A percentile compares a stretch with the other conserved stretches of the same genome.
phyloP scores from a whole-genome alignment of 2,797 vertebrate species.

The Helicolenus hilgendorfi region DNA sequence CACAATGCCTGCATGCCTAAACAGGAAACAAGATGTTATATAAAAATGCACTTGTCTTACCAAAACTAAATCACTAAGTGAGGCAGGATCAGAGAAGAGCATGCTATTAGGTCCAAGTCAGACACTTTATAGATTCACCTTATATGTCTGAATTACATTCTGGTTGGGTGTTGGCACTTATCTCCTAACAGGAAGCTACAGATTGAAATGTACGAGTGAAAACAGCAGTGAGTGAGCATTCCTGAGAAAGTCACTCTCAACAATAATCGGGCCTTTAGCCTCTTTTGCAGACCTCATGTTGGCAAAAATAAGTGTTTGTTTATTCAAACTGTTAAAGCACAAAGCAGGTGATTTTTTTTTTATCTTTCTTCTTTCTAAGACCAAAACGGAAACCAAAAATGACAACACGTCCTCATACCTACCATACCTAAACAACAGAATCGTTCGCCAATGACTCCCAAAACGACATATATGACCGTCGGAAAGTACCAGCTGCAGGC shows the following conservation, averaged over 20 bases:
- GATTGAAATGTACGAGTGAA: slow-evolving; percentile 30
- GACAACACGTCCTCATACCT: not conserved
- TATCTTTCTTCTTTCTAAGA: not conserved
- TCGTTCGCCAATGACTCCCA: not conserved
- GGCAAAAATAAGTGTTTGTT: not conserved
- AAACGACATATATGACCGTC: too few relatives aligned
- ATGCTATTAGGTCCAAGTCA: slow-evolving; percentile 14
- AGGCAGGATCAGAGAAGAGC: not conserved
- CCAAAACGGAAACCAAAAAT: not conserved
- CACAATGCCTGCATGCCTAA: not conserved
- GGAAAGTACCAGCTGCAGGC: too few relatives aligned
- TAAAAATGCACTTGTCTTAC: not conserved
- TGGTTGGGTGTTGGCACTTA: slow-evolving; percentile 14
- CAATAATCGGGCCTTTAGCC: not conserved
- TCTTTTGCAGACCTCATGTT: not conserved
- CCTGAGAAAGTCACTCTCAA: not conserved
- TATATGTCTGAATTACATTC: slow-evolving; percentile 9
- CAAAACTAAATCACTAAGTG: not conserved
- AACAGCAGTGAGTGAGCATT: not conserved
- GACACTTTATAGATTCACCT: slow-evolving; percentile 22
- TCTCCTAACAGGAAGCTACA: slow-evolving; percentile 30
- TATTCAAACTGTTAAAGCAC: not conserved
- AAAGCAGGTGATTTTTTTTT: not conserved
- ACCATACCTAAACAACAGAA: not conserved
- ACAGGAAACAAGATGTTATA: not conserved